Percentiles rank a stretch among this genome's conserved stretches.
phyloP scores from a whole-genome alignment of 2,113 vertebrate species.

The Holacanthus passer region DNA sequence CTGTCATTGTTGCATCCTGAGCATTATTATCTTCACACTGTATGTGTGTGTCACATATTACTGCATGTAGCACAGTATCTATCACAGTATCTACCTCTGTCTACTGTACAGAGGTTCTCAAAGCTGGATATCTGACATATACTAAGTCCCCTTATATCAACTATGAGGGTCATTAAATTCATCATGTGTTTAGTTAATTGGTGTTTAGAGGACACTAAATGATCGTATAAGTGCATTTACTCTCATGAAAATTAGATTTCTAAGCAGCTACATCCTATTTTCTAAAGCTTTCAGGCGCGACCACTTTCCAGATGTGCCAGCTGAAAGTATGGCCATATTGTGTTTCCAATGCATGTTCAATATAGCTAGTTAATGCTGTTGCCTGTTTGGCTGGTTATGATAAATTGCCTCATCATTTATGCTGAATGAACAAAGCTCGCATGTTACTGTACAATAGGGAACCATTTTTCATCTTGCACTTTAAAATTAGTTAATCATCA shows the following conservation, averaged over 20 bases:
- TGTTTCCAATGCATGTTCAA: too few species aligned
- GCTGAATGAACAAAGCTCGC: background rate
- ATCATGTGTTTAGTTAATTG: background rate
- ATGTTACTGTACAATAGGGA: background rate
- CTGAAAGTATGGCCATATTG: background rate
- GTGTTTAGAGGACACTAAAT: background rate
- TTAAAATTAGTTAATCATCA: background rate
- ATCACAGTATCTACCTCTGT: too few species aligned
- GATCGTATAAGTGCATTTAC: background rate
- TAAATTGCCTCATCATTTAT: background rate
- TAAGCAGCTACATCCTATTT: background rate
- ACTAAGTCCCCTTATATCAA: background rate
- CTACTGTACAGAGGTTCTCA: too few species aligned
- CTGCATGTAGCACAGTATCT: background rate
- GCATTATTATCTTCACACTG: slow-evolving; percentile 2
- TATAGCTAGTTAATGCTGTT: too few species aligned
- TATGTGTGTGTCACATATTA: slow-evolving; percentile 1
- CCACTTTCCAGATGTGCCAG: background rate
- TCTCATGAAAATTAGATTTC: background rate
- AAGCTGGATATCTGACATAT: background rate
- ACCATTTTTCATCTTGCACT: background rate
- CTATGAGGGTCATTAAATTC: background rate
- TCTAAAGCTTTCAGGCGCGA: background rate
- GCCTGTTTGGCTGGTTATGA: background rate
- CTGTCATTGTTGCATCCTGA: background rate